These are phyloP conservation scores for Ectemnius continuus DNA, from an alignment of 2,888 invertebrate species.

Conservation along the genomic window DNA sequence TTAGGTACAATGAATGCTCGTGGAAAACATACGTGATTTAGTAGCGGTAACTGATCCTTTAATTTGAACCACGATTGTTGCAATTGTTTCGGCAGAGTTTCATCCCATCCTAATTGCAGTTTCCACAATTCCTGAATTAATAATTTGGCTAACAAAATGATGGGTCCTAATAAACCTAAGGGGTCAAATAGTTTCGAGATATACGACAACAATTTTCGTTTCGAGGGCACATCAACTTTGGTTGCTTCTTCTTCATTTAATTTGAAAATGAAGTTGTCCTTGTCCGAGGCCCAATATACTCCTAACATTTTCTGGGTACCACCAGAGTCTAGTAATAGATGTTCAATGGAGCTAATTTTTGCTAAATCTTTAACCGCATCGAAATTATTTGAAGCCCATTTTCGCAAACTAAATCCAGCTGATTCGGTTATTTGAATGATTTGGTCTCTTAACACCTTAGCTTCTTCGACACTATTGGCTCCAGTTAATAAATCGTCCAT, in stretches of 20 bases:
- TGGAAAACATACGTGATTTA: neutral
- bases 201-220: too few species aligned
- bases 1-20: neutral
- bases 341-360: too few species aligned
- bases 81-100: neutral
- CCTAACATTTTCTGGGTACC: too few species aligned
- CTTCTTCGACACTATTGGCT: slow-evolving; percentile 13
- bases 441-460: neutral
- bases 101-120: neutral
- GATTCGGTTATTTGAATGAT: neutral
- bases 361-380: too few species aligned
- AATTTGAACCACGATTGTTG: neutral
- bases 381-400: neutral
- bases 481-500: slow-evolving; percentile 40
- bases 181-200: neutral
- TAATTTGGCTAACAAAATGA: neutral
- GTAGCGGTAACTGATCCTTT: neutral
- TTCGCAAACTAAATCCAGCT: slow-evolving; percentile 1
- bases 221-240: too few species aligned
- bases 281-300: too few species aligned
- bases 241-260: too few species aligned
- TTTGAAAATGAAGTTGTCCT: too few species aligned
- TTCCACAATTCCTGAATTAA: neutral
- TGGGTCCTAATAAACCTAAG: slow-evolving; percentile 1
- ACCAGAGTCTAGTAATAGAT: too few species aligned